Percentiles rank a stretch among this genome's conserved stretches.
phyloP scores from a whole-genome alignment of 2,888 invertebrate genomes.

The Drosophila parthenogenetica region DNA sequence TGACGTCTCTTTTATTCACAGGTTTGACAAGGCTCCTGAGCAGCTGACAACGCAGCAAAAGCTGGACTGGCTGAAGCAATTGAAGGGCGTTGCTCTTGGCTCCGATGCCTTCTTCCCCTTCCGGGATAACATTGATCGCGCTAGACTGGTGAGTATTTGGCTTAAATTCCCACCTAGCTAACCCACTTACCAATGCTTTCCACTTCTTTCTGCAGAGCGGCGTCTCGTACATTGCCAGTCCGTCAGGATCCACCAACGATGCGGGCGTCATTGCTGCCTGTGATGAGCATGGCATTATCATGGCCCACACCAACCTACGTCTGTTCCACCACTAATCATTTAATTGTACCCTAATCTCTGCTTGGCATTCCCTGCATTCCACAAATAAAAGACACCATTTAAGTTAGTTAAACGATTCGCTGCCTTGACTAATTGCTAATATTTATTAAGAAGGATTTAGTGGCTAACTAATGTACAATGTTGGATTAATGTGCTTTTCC shows the following conservation, averaged over 20 bases:
- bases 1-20: slow-evolving; percentile 17
- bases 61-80: slow-evolving; percentile 88
- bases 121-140: slow-evolving; percentile 97
- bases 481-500: slow-evolving; percentile 18
- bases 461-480: slow-evolving; percentile 71
- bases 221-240: slow-evolving; percentile 96
- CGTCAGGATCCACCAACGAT: slow-evolving; percentile 97
- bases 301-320: slow-evolving; percentile 95
- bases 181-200: neutral
- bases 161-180: too few relatives aligned
- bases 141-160: slow-evolving; percentile 89
- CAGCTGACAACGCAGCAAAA: slow-evolving; percentile 89
- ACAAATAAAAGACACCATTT: slow-evolving; percentile 41
- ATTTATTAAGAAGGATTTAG: slow-evolving; percentile 71
- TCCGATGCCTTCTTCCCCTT: slow-evolving; percentile 99
- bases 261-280: slow-evolving; percentile 95
- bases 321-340: slow-evolving; percentile 94
- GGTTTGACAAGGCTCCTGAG: slow-evolving; percentile 87
- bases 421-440: slow-evolving; percentile 62
- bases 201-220: slow-evolving; percentile 90
- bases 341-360: neutral
- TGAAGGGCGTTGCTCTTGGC: slow-evolving; percentile 93
- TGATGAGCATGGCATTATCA: slow-evolving; percentile 93
- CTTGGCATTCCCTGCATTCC: neutral
- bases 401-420: slow-evolving; percentile 73